Percentiles rank a stretch among this genome's conserved stretches.
These are phyloP conservation scores for Apteryx owenii DNA, from an alignment of 2,113 vertebrate genomes.

Conservation along the genomic window DNA sequence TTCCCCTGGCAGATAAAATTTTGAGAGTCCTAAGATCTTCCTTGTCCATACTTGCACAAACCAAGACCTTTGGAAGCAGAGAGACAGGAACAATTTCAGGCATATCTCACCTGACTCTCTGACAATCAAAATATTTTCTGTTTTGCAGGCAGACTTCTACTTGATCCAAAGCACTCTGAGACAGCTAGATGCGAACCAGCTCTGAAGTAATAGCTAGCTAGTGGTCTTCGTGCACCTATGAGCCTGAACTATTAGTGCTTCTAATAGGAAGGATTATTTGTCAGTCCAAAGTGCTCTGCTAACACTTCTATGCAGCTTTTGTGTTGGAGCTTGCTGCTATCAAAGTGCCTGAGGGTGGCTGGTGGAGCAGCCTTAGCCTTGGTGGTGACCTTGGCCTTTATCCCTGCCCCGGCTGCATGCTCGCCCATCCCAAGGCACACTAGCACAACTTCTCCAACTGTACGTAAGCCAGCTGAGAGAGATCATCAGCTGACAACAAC, in stretches of 20 bases:
- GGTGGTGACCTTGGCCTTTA: background rate
- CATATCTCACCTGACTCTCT: background rate
- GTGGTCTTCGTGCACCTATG: background rate
- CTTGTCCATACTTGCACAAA: accelerated
- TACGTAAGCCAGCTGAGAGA: background rate
- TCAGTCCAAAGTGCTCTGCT: background rate
- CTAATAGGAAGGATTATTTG: background rate
- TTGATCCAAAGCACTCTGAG: background rate
- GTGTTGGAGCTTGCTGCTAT: background rate
- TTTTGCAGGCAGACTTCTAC: background rate
- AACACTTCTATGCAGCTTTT: background rate
- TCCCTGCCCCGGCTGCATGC: too few relatives aligned
- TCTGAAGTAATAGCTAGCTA: background rate
- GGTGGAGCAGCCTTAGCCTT: background rate
- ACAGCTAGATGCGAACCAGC: background rate
- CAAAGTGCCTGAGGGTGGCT: background rate
- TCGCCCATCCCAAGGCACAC: background rate
- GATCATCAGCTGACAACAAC: background rate
- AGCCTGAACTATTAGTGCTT: background rate
- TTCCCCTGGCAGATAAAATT: background rate
- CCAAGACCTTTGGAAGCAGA: background rate
- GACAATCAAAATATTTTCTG: background rate
- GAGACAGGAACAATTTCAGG: background rate
- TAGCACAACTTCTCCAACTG: accelerated
- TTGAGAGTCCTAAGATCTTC: background rate